phyloP scores from a whole-genome alignment of 64 coral and sea anemone species.

The Dendronephthya gigantea region DNA sequence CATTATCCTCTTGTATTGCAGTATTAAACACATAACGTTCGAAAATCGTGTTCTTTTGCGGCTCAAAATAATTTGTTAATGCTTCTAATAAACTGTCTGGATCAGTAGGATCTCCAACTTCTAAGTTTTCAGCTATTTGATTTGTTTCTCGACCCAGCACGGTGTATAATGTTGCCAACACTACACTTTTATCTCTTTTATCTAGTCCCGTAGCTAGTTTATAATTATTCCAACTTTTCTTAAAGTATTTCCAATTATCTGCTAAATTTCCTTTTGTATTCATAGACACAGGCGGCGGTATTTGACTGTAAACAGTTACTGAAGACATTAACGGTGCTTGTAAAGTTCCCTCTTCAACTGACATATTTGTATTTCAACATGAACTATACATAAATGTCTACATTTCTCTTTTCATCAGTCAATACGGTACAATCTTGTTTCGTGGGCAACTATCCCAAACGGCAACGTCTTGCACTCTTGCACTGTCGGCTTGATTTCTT shows the following conservation, averaged over 20 bases:
- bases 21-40: conserved; percentile 31
- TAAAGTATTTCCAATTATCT: background rate
- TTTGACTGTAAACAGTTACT: background rate
- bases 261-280: background rate
- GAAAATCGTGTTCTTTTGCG: conserved; percentile 1
- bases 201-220: background rate
- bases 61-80: background rate
- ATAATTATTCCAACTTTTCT: background rate
- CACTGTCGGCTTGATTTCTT: too few relatives aligned
- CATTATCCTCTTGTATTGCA: conserved; percentile 8
- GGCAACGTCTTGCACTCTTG: background rate
- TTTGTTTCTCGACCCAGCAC: background rate
- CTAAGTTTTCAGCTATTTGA: background rate
- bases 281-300: background rate
- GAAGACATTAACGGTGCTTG: background rate
- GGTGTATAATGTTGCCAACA: background rate
- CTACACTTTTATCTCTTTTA: background rate
- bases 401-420: background rate
- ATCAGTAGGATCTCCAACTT: background rate
- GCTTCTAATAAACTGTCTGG: background rate
- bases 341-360: background rate
- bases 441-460: background rate
- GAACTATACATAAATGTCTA: background rate
- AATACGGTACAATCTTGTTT: background rate
- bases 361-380: background rate